These are phyloP conservation scores for Calliopsis andreniformis DNA, from an alignment of 1,140 invertebrate species.

Conservation along the genomic window DNA sequence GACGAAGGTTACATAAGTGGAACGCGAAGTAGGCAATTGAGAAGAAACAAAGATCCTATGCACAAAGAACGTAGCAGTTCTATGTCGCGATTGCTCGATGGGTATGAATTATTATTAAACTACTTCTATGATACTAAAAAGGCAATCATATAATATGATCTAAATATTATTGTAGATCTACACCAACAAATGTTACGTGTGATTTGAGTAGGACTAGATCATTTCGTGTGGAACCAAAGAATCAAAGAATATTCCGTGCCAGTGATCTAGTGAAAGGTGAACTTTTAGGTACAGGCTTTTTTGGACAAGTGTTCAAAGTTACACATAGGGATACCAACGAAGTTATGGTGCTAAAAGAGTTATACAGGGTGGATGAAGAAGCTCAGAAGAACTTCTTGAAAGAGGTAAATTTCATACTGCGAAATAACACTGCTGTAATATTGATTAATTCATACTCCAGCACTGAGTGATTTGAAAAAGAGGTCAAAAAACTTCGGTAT, in stretches of 20 bases:
- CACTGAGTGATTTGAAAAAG: no score
- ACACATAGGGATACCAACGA: constrained; percentile 94
- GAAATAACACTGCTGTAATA: not conserved
- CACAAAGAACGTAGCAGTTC: constrained; percentile 93
- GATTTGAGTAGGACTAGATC: constrained; percentile 93
- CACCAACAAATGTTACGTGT: constrained; percentile 79
- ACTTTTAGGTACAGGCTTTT: constrained; percentile 95
- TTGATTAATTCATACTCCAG: not conserved
- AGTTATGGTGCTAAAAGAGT: constrained; percentile 97
- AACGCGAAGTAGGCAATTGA: constrained; percentile 82
- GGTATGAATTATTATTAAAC: constrained; percentile 76
- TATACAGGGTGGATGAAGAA: constrained; percentile 96
- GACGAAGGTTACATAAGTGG: constrained; percentile 85
- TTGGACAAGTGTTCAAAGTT: constrained; percentile 95
- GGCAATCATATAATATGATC: constrained; percentile 14
- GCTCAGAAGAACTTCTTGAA: constrained; percentile 97
- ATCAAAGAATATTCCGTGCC: constrained; percentile 93
- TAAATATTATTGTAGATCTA: constrained; percentile 74
- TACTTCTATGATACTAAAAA: not conserved
- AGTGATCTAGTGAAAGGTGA: constrained; percentile 94
- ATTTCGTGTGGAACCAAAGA: constrained; percentile 90
- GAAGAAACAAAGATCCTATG: constrained; percentile 80
- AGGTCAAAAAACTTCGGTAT: not conserved
- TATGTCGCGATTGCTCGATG: constrained; percentile 91
- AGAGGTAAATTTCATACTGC: constrained; percentile 85